Evolutionary conservation across 2,888 invertebrate species (phyloP).

Genomic region (Physocephala rufipes): DNA sequence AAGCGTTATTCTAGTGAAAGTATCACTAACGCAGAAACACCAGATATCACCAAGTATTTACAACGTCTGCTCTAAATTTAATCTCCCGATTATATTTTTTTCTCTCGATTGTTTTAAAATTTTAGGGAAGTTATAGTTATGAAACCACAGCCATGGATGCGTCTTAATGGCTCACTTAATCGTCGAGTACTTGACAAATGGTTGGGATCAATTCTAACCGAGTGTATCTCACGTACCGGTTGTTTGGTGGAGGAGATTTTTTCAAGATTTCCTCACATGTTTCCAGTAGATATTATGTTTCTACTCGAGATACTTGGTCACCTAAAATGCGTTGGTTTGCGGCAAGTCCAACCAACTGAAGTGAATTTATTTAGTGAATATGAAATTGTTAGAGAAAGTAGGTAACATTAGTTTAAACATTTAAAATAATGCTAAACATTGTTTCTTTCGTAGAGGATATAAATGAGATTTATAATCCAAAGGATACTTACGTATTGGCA

Average conservation of each 20-base stretch:
- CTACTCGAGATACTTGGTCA: conserved; percentile 68
- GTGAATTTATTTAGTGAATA: conserved; percentile 67
- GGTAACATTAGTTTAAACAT: conserved; percentile 43
- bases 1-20: conserved; percentile 41
- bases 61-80: not conserved
- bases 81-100: not conserved
- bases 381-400: conserved; percentile 60
- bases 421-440: not conserved
- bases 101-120: not conserved
- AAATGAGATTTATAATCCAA: conserved; percentile 67
- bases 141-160: conserved; percentile 74
- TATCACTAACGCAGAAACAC: conserved; percentile 33
- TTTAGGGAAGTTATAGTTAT: conserved; percentile 56
- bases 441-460: conserved; percentile 55
- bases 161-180: conserved; percentile 78
- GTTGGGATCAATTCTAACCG: conserved; percentile 73
- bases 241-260: conserved; percentile 68
- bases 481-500: conserved; percentile 67
- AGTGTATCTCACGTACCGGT: conserved; percentile 73
- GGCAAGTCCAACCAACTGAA: conserved; percentile 53
- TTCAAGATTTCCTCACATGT: conserved; percentile 72
- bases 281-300: conserved; percentile 68
- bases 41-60: conserved; percentile 31
- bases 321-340: conserved; percentile 69
- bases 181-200: conserved; percentile 74